These are phyloP conservation scores for Musca domestica DNA, from an alignment of 1,140 invertebrate genomes.

Conservation along the genomic window DNA sequence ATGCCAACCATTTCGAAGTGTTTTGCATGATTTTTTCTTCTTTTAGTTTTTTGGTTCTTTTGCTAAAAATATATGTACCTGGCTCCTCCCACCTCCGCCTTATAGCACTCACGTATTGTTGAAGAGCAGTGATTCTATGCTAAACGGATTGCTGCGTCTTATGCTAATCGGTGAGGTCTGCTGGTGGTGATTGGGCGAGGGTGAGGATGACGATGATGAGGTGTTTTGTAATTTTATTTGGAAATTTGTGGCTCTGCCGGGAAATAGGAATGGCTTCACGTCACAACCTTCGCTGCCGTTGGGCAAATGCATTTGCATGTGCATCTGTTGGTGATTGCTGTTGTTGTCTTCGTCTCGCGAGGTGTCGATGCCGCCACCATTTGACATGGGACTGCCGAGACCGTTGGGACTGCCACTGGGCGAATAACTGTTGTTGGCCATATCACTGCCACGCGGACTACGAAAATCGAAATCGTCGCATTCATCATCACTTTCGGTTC, in stretches of 20 bases:
- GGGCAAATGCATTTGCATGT: slow-evolving; percentile 34
- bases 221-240: slow-evolving; percentile 37
- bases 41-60: no score
- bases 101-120: slow-evolving; percentile 63
- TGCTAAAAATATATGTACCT: not conserved
- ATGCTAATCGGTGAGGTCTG: slow-evolving; percentile 59
- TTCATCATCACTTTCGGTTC: slow-evolving; percentile 62
- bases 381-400: slow-evolving; percentile 51
- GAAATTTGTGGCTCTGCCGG: slow-evolving; percentile 48
- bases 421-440: slow-evolving; percentile 58
- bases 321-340: not conserved
- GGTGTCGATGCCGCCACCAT: slow-evolving; percentile 28
- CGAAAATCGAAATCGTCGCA: slow-evolving; percentile 58
- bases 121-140: slow-evolving; percentile 76
- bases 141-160: slow-evolving; percentile 72
- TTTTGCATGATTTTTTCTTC: no score
- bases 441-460: slow-evolving; percentile 43
- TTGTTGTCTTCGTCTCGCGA: slow-evolving; percentile 29
- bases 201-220: slow-evolving; percentile 30
- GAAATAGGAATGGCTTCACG: slow-evolving; percentile 35
- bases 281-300: slow-evolving; percentile 20
- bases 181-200: slow-evolving; percentile 53
- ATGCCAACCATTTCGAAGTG: no score
- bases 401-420: slow-evolving; percentile 63
- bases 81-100: not conserved